Evolutionary conservation across 2,888 invertebrate species (phyloP), one percentile per base, ranked within the genome.

Genomic region (Lucinisca nassula): DNA sequence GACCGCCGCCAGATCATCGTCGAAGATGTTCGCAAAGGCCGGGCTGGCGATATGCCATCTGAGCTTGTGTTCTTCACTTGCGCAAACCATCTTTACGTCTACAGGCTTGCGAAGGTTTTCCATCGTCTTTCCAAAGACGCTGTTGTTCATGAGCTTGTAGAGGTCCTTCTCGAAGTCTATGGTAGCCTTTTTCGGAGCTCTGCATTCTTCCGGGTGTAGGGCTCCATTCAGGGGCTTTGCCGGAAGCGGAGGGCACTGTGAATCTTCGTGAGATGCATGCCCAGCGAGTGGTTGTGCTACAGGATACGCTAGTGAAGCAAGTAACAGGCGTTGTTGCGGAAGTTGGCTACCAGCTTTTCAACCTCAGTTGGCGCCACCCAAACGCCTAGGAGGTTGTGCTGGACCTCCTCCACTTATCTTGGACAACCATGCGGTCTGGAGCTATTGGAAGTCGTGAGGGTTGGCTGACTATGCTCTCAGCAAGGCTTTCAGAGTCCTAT

Each of bases 91-190:
- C 40, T 40, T 40, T 40, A 40, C 40, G 14, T 40, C 40, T 10
- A 40, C 40, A 8, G 8, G 40, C 40, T 40, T 40, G 8, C 40
- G 40, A 14, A 40, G 14, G 40, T 40, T 40, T 14, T 40, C 40
- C 40, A 40, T 96, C 96, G 95, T 95, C 30, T 30, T 55, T 24
- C 32, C 6, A 88, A 92, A 95, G 51, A 94, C 91, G 10, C 92
- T 84, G 84, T 96, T 85, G 87, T 92, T 40, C 94, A 72, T 82
- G 37, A 85, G 27, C 85, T 73, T 40, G 90, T 88, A 40, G 40
- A 40, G 40, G 40, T 93, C 85, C 94, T 96, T 81, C 79, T 94
- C 94, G 87, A 95, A 96, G 35, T 93, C 90, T 87, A 88, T 94
- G 82, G 86, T 93, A 91, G 83, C 94, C 32, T 40, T 40, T 40